Percentiles rank a stretch among this genome's conserved stretches.
These are phyloP conservation scores for Drosophila paranaensis DNA, from an alignment of 2,888 invertebrate species.

Conservation along the genomic window DNA sequence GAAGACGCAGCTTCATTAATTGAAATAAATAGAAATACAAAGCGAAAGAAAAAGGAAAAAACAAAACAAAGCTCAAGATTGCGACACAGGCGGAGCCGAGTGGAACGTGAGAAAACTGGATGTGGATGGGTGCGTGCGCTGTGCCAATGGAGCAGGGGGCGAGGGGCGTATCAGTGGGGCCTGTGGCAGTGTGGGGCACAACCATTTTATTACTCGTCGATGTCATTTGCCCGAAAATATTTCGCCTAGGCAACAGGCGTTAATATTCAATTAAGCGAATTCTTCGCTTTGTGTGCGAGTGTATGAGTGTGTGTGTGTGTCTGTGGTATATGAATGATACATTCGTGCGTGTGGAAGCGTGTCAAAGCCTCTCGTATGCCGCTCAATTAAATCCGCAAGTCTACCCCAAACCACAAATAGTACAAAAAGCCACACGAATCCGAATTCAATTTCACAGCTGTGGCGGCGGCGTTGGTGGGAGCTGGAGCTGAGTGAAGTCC, in stretches of 20 bases:
- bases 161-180: not conserved
- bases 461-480: not conserved
- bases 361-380: conserved; percentile 58
- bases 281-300: conserved; percentile 17
- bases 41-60: conserved; percentile 11
- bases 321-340: conserved; percentile 32
- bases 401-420: conserved; percentile 34
- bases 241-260: conserved; percentile 65
- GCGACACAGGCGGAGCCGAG: conserved; percentile 19
- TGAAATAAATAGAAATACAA: conserved; percentile 65
- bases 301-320: not conserved
- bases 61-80: conserved; percentile 16
- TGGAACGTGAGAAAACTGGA: conserved; percentile 41
- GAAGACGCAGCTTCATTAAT: conserved; percentile 73
- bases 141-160: not conserved
- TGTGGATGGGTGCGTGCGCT: conserved; percentile 11
- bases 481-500: conserved; percentile 9
- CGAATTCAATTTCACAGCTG: conserved; percentile 18
- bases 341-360: conserved; percentile 48
- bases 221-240: conserved; percentile 53
- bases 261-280: conserved; percentile 75
- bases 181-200: not conserved
- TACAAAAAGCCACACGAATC: conserved; percentile 28
- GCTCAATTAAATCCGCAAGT: conserved; percentile 73
- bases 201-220: conserved; percentile 40